phyloP scores from a whole-genome alignment of 2,113 vertebrate genomes.

The Callipepla squamata region DNA sequence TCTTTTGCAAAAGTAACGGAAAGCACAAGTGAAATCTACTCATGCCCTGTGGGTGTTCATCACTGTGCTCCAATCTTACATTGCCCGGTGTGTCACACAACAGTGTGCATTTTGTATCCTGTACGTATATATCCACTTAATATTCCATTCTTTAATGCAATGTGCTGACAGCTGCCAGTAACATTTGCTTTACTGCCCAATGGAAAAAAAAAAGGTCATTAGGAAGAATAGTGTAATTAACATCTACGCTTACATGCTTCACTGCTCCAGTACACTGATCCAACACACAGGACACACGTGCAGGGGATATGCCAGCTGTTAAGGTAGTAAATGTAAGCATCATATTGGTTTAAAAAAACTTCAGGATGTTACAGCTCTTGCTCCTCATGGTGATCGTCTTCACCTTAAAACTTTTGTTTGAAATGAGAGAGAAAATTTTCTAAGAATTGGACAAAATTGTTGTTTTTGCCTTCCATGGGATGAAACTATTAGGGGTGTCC shows the following conservation, averaged over 20 bases:
- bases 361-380: background rate
- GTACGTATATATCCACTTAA: background rate
- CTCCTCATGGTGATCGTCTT: background rate
- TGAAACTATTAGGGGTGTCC: background rate
- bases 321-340: fast-evolving
- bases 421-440: background rate
- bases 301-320: background rate
- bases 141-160: background rate
- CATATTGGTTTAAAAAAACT: background rate
- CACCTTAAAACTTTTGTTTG: background rate
- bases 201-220: background rate
- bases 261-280: background rate
- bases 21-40: background rate
- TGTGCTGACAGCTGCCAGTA: background rate
- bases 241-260: background rate
- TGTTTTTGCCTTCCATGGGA: no score
- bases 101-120: background rate
- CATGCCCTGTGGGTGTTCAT: background rate
- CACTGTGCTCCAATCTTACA: background rate
- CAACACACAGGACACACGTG: background rate
- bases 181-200: background rate
- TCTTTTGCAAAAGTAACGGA: background rate
- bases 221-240: background rate
- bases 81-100: background rate
- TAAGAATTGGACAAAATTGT: background rate